These are phyloP conservation scores for Sakesphorus luctuosus DNA, from an alignment of 2,113 vertebrate genomes.

Conservation along the genomic window DNA sequence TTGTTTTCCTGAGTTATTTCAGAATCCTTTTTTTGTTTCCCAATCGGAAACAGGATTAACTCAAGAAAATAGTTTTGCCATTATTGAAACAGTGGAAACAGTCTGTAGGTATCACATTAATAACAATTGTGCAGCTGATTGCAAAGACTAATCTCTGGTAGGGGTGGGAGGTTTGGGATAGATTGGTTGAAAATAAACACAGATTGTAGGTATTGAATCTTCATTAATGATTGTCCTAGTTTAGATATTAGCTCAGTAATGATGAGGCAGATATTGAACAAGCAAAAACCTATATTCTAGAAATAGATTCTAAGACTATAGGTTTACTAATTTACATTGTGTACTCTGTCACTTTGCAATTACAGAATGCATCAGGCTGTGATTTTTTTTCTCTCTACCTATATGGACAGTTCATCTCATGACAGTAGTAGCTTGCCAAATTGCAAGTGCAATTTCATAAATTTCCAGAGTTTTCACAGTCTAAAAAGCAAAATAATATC, in stretches of 20 bases:
- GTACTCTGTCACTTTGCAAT: background rate
- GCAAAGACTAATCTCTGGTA: background rate
- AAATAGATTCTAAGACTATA: background rate
- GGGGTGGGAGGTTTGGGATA: fast-evolving
- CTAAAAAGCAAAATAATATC: background rate
- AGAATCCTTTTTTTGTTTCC: background rate
- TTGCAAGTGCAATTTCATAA: background rate
- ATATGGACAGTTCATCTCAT: background rate
- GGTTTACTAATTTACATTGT: background rate
- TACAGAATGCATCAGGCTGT: background rate
- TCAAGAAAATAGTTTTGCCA: background rate
- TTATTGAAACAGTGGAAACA: background rate
- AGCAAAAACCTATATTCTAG: background rate
- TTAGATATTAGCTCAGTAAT: background rate
- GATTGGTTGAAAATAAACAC: background rate
- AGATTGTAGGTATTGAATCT: background rate
- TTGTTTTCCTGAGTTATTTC: background rate
- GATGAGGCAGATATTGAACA: background rate
- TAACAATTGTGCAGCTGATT: background rate
- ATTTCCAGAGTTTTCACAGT: background rate
- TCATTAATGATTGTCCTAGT: background rate
- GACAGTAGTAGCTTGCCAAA: background rate
- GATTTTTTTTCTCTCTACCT: background rate
- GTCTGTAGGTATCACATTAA: background rate
- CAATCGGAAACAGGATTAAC: background rate